Percentiles rank a stretch among this genome's conserved stretches.
These are phyloP conservation scores for Mixornis gularis DNA, from an alignment of 2,113 vertebrate species.

Conservation along the genomic window DNA sequence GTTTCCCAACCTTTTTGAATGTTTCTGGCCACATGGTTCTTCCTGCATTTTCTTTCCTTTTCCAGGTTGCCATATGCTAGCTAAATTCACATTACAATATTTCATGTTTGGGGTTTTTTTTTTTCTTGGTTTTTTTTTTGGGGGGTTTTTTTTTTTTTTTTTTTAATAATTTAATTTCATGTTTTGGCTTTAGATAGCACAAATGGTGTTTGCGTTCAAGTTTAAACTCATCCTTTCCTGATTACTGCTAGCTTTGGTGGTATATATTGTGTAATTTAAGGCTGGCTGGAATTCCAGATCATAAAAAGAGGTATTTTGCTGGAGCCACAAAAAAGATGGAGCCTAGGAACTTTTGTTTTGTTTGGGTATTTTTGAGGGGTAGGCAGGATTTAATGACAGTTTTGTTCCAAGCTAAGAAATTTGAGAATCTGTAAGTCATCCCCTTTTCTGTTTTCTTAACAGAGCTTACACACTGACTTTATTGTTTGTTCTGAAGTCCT, in stretches of 20 bases:
- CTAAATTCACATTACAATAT: background rate
- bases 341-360: background rate
- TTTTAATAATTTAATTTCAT: background rate
- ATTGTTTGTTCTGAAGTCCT: background rate
- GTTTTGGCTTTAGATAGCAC: background rate
- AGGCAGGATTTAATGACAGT: background rate
- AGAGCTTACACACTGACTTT: background rate
- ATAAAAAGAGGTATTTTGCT: background rate
- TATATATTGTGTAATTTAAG: background rate
- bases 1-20: background rate
- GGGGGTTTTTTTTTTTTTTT: background rate
- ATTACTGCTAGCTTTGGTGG: background rate
- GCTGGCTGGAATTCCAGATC: background rate
- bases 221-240: background rate
- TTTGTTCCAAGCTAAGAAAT: background rate
- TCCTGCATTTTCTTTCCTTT: background rate
- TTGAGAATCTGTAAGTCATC: background rate
- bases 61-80: background rate
- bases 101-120: background rate
- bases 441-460: background rate
- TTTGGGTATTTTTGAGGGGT: accelerated
- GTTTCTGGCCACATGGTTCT: background rate
- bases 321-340: background rate
- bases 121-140: too few relatives aligned
- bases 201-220: background rate